Percentiles rank a stretch among this genome's conserved stretches.
These are phyloP conservation scores for Agrilus planipennis DNA, from an alignment of 1,140 invertebrate genomes.

Conservation along the genomic window DNA sequence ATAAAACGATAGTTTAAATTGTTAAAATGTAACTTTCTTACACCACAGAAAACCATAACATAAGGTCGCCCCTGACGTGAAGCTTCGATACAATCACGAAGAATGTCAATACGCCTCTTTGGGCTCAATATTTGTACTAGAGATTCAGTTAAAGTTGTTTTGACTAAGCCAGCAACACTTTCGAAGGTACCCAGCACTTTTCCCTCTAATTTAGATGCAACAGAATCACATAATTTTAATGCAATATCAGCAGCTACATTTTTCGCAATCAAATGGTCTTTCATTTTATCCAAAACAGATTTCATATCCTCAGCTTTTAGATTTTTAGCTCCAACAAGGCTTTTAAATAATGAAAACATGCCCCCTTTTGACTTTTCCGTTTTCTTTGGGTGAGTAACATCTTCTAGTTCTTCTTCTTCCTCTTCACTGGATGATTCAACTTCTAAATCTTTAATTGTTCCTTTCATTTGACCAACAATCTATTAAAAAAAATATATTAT, in stretches of 20 bases:
- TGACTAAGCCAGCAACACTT: slow-evolving; percentile 74
- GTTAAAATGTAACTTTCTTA: slow-evolving; percentile 34
- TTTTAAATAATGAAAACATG: slow-evolving; percentile 72
- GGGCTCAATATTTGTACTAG: slow-evolving; percentile 90
- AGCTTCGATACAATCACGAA: slow-evolving; percentile 90
- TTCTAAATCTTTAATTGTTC: slow-evolving; percentile 55
- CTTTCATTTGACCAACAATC: slow-evolving; percentile 74
- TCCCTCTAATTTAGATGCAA: slow-evolving; percentile 84
- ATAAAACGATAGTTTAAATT: neutral
- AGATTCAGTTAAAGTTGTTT: slow-evolving; percentile 66
- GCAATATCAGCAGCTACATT: slow-evolving; percentile 98
- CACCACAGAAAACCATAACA: slow-evolving; percentile 96
- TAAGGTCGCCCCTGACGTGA: slow-evolving; percentile 75
- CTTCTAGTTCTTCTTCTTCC: slow-evolving; percentile 25
- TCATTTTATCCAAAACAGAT: slow-evolving; percentile 87
- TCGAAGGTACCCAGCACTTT: slow-evolving; percentile 87
- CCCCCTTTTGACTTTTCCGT: slow-evolving; percentile 34
- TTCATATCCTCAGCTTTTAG: slow-evolving; percentile 61
- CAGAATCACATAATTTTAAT: slow-evolving; percentile 88
- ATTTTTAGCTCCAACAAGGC: slow-evolving; percentile 78
- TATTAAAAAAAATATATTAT: slow-evolving; percentile 35
- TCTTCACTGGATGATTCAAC: slow-evolving; percentile 45
- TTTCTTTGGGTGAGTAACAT: slow-evolving; percentile 13
- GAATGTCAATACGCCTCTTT: slow-evolving; percentile 88
- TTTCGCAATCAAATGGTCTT: slow-evolving; percentile 92